Conservation (phyloP, 1,140 invertebrate genomes). For the Drosophila auraria region DNA sequence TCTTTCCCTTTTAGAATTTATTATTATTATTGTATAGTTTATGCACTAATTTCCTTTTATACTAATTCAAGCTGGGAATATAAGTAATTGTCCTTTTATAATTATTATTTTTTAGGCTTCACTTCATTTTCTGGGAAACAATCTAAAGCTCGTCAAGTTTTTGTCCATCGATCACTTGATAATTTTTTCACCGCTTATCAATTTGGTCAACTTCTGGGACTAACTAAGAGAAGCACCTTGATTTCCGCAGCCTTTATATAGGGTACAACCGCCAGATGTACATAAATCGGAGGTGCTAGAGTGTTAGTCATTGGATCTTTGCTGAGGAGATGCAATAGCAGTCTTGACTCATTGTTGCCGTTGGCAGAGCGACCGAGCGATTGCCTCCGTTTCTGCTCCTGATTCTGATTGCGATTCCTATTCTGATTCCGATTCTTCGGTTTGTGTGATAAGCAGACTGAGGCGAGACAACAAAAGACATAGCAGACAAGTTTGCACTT, state of each 20-base stretch:
- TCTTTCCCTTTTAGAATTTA: too few species aligned
- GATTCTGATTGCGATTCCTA: conserved; percentile 21
- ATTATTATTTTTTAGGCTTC: too few species aligned
- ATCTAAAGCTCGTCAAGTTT: too few species aligned
- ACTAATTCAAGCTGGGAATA: too few species aligned
- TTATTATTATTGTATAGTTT: too few species aligned
- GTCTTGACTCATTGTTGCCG: conserved; percentile 28
- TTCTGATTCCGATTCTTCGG: conserved; percentile 8
- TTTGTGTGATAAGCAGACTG: conserved; percentile 74
- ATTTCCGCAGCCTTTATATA: conserved; percentile 23
- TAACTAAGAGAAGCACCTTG: conserved; percentile 22
- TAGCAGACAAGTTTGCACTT: conserved; percentile 76
- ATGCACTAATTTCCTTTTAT: too few species aligned
- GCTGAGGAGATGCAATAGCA: conserved; percentile 20
- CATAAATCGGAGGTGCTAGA: conserved; percentile 53
- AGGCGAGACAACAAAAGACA: conserved; percentile 80
- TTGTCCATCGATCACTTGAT: not conserved
- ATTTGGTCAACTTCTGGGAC: conserved; percentile 19
- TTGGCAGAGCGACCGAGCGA: conserved; percentile 23
- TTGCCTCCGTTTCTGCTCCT: conserved; percentile 11
- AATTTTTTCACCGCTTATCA: conserved; percentile 15
- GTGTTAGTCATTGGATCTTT: conserved; percentile 73
- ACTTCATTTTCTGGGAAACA: too few species aligned
- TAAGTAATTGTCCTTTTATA: too few species aligned
- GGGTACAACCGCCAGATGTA: conserved; percentile 14